These are phyloP conservation scores for Melanaphis sacchari DNA, from an alignment of 1,140 invertebrate genomes.

Conservation along the genomic window DNA sequence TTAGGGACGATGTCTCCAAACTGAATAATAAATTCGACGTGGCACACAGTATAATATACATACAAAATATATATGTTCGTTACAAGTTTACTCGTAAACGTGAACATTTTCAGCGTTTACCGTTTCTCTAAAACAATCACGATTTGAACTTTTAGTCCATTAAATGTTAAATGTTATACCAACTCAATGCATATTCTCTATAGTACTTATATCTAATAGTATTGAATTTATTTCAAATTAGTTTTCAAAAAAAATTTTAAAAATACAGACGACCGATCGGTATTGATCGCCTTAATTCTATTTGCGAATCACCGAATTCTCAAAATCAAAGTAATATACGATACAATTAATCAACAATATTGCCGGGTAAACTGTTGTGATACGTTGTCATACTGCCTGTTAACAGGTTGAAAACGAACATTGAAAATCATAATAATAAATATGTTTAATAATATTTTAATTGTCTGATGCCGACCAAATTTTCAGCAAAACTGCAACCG, in stretches of 20 bases:
- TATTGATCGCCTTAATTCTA: not conserved
- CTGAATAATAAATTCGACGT: too few relatives aligned
- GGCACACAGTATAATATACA: not conserved
- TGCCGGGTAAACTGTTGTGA: not conserved
- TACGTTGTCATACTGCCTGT: not conserved
- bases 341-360: not conserved
- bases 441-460: not conserved
- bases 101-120: not conserved
- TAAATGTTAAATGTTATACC: not conserved
- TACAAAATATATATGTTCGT: not conserved
- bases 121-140: not conserved
- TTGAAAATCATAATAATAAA: not conserved
- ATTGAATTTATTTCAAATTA: not conserved
- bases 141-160: not conserved
- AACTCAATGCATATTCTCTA: not conserved
- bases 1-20: too few relatives aligned
- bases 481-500: not conserved
- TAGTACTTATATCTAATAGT: too few relatives aligned
- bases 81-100: not conserved
- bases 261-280: not conserved
- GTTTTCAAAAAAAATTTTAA: not conserved
- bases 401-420: too few relatives aligned
- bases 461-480: not conserved
- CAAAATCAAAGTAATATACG: not conserved
- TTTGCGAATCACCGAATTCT: not conserved